phyloP scores from a whole-genome alignment of 2,888 invertebrate genomes.

The Hemistola chrysoprasaria region DNA sequence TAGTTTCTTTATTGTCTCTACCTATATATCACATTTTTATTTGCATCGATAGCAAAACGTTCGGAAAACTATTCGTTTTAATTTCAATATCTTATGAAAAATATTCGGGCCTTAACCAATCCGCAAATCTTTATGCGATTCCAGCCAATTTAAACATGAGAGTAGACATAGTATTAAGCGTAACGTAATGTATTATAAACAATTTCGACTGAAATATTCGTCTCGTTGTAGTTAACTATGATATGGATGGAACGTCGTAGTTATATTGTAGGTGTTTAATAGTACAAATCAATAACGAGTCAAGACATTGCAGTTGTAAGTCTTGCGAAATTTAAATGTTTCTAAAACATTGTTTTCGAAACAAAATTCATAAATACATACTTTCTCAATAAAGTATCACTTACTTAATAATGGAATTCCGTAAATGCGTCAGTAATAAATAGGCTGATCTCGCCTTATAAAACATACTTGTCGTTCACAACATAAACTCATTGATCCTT shows the following conservation, averaged over 20 bases:
- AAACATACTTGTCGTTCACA: no score
- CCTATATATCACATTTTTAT: slow-evolving; percentile 47
- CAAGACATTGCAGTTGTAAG: slow-evolving; percentile 22
- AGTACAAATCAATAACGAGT: slow-evolving; percentile 70
- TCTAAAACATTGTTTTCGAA: slow-evolving; percentile 9
- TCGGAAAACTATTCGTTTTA: slow-evolving; percentile 30
- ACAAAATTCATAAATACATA: background rate
- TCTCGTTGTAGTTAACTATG: slow-evolving; percentile 76
- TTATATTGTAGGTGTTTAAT: slow-evolving; percentile 72
- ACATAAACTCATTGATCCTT: background rate
- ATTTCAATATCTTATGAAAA: slow-evolving; percentile 38
- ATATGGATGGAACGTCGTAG: slow-evolving; percentile 71
- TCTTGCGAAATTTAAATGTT: slow-evolving; percentile 16
- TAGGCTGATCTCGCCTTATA: background rate
- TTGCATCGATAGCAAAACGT: slow-evolving; percentile 57
- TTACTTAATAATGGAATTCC: slow-evolving; percentile 1
- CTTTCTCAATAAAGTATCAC: slow-evolving; percentile 1
- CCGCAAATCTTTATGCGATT: slow-evolving; percentile 67
- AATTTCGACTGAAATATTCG: slow-evolving; percentile 79
- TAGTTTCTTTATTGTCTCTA: slow-evolving; percentile 45
- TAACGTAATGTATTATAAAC: slow-evolving; percentile 70
- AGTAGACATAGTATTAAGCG: slow-evolving; percentile 56
- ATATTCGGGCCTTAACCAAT: slow-evolving; percentile 54
- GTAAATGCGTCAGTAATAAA: background rate
- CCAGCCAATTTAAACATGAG: slow-evolving; percentile 69